Evolutionary conservation across 2,797 vertebrate species (phyloP), one percentile per base, ranked within the genome.

Genomic region (Prionace glauca): DNA sequence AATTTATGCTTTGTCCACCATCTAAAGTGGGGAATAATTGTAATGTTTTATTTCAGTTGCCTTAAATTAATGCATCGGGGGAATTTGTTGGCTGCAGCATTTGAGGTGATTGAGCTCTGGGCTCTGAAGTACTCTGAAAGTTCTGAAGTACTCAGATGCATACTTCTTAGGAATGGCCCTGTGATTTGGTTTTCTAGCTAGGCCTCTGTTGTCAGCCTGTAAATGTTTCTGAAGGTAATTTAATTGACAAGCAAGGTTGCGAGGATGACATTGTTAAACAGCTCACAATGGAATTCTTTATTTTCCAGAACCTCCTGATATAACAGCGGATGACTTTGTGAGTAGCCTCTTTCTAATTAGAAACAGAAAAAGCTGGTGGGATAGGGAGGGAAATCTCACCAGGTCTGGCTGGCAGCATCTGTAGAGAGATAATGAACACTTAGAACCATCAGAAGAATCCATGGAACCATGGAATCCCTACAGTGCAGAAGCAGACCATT

Each of bases 301-400:
- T 94, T 0, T 96, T 96, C 36, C 87, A 98, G 98, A 97, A 24
- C 96, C 96, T n/a, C 96, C 97, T 1, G 91, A 96, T 95, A 96
- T 98, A 32, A 97, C 97, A 56, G 96, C 96, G 95, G 96, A 95
- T 50, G 97, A 96, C 96, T 97, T 98, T 96, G 98, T 98, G 96
- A 98, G 98, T 98, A 96, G 29, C 50, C 50, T 56, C 50, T 56
- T 56, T 56, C 50, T 72, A 72, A 72, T 22, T 72, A 72, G 26
- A 72, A 26, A 22, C 71, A 72, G 20, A 24, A 72, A 72, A 24
- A 26, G 24, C 71, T 24, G 71, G 45, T 50, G 45, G 22, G 71
- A 16, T 32, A 29, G 50, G 50, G 50, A 56, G 50, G 50, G 50
- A 56, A 0, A 7, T 56, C 50, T 56, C 50, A 56, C 50, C 50